phyloP scores from a whole-genome alignment of 2,797 vertebrate genomes.

The Rallus crepitans region DNA sequence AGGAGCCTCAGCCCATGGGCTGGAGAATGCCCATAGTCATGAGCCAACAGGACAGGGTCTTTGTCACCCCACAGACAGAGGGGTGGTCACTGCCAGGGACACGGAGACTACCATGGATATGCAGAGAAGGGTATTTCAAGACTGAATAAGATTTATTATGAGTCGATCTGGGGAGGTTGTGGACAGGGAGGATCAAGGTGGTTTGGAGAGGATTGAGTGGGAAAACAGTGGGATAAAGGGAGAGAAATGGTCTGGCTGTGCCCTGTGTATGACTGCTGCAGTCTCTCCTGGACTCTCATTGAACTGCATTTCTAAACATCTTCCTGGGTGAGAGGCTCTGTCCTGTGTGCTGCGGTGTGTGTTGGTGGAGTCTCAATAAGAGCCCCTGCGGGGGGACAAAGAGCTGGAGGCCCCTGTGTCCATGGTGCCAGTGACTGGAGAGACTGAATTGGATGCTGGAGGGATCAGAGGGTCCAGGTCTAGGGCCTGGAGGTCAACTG shows the following conservation, averaged over 20 bases:
- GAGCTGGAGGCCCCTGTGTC: rapidly evolving
- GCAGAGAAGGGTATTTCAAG: not conserved
- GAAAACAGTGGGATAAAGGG: not conserved
- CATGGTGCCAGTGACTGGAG: not conserved
- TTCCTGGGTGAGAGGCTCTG: not conserved
- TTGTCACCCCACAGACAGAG: not conserved
- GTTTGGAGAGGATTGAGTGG: not conserved
- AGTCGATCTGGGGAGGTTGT: not conserved
- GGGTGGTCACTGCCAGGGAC: not conserved
- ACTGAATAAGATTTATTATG: no score
- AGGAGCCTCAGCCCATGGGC: not conserved
- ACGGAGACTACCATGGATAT: not conserved
- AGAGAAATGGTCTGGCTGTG: not conserved
- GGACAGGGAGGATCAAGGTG: not conserved
- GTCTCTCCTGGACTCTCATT: not conserved
- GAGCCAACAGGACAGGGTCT: not conserved
- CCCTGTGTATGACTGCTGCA: not conserved
- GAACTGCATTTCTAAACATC: not conserved
- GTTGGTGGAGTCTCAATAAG: not conserved
- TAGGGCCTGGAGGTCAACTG: not conserved
- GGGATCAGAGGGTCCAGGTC: not conserved
- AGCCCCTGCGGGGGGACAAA: not conserved
- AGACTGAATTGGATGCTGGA: not conserved
- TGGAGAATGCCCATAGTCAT: no score
- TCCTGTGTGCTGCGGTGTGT: not conserved